These are phyloP conservation scores for Loris lydekkerianus DNA, from an alignment of 2,797 vertebrate species.

Conservation along the genomic window DNA sequence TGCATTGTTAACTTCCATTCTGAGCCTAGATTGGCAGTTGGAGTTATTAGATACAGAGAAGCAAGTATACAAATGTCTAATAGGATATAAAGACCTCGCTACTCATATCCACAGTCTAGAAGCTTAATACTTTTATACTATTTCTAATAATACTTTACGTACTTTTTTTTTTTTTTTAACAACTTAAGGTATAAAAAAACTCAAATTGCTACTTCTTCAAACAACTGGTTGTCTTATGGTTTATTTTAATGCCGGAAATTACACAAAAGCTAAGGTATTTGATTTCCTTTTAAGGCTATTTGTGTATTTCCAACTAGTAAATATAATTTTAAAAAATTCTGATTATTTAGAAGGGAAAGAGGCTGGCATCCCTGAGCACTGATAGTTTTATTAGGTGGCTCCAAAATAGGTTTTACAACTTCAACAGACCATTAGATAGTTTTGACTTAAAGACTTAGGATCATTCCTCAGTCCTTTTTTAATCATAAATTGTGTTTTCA, in stretches of 20 bases:
- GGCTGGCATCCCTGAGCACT: not conserved
- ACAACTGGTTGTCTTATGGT: not conserved
- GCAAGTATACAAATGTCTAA: not conserved
- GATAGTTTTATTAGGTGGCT: not conserved
- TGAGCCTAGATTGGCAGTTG: not conserved
- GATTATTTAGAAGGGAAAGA: not conserved
- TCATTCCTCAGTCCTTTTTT: not conserved
- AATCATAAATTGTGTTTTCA: conserved; percentile 33
- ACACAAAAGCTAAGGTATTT: accelerated
- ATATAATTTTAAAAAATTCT: not conserved
- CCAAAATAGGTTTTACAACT: conserved; percentile 41
- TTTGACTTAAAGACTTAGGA: conserved; percentile 18
- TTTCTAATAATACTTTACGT: not conserved
- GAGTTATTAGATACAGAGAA: not conserved
- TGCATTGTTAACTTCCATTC: conserved; percentile 48
- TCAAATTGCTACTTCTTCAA: not conserved
- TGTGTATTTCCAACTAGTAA: not conserved
- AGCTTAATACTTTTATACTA: not conserved
- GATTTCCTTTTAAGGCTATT: not conserved
- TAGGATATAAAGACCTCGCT: not conserved
- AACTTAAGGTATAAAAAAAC: accelerated
- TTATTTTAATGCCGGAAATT: not conserved
- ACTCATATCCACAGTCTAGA: not conserved
- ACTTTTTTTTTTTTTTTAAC: not conserved
- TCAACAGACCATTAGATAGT: conserved; percentile 64